Evolutionary conservation across 2,113 vertebrate species (phyloP), one percentile per base, ranked within the genome.

Genomic region (Rattus rattus): DNA sequence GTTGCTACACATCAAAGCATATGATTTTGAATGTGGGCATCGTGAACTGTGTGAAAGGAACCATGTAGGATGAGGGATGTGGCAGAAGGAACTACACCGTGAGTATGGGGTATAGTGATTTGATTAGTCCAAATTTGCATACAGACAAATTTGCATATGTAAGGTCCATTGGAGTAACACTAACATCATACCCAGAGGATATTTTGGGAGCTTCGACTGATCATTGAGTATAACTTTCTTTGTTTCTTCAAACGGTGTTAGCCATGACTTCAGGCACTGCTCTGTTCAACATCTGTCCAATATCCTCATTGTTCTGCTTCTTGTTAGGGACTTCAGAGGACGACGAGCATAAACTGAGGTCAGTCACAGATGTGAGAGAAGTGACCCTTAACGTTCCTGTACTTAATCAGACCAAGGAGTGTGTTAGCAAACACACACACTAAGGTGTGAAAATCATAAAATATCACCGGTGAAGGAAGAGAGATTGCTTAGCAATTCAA

Each of bases 341-440:
- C 39, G 19, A 61, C 0, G 65, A 94, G 61, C 26, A 10, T 92
- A 94, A 97, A 97, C 91, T 63, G 56, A 97, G 94, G 92, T 93
- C 94, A 95, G 91, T 91, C 72, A 77, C 19, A 85, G 91, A 96
- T 56, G 92, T 14, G 86, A 88, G 30, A 97, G 83, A 90, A 80
- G 56, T 88, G 96, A 97, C 91, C 92, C 69, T 83, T 94, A 96
- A 96, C 98, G 94, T 94, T 96, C 86, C 79, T 87, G 81, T 93
- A 90, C 92, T 98, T 97, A 97, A 98, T 98, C 97, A 97, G 92
- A 89, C 91, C 88, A 97, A 93, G 95, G 79, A 94, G 81, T 88
- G 36, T 79, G 92, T 86, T 96, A 96, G 97, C 75, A 94, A 97
- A 97, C 97, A 63, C 28, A 98, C 79, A 97, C 96, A 87, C 69